Percentiles rank a stretch among this genome's conserved stretches.
Conservation (phyloP, 2,888 invertebrate species). For the Ariolimax columbianus region DNA sequence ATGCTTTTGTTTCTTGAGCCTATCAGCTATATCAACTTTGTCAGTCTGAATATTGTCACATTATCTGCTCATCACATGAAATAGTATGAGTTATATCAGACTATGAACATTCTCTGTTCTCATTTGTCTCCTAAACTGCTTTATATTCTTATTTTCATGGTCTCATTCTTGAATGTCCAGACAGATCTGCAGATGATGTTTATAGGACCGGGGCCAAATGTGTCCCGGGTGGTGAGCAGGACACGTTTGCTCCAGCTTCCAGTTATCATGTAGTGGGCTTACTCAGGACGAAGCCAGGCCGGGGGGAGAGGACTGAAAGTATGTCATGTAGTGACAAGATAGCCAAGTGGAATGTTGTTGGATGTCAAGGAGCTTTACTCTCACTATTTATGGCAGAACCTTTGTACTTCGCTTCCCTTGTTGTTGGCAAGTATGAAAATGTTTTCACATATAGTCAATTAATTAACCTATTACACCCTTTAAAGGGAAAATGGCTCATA, state of each 20-base stretch:
- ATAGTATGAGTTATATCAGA: too few relatives aligned
- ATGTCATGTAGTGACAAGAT: slow-evolving; percentile 97
- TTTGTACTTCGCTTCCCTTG: slow-evolving; percentile 85
- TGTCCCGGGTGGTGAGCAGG: slow-evolving; percentile 81
- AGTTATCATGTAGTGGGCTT: slow-evolving; percentile 87
- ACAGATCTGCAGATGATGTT: slow-evolving; percentile 75
- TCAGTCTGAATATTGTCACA: too few relatives aligned
- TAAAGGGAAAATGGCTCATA: too few relatives aligned
- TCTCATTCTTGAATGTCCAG: background rate
- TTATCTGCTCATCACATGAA: too few relatives aligned
- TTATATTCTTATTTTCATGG: background rate
- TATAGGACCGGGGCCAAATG: slow-evolving; percentile 95
- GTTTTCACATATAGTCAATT: background rate
- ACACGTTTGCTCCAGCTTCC: slow-evolving; percentile 82
- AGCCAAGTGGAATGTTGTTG: slow-evolving; percentile 91
- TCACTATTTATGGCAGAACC: slow-evolving; percentile 84
- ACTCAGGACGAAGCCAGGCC: slow-evolving; percentile 91
- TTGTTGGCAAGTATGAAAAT: slow-evolving; percentile 83
- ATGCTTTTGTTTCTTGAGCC: too few relatives aligned
- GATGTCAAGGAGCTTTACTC: slow-evolving; percentile 89
- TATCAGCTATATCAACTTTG: too few relatives aligned
- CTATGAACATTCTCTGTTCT: too few relatives aligned
- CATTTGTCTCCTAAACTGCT: too few relatives aligned
- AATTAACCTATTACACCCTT: too few relatives aligned
- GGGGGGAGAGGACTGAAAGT: slow-evolving; percentile 92